Evolutionary conservation across 2,113 vertebrate species (phyloP).

Genomic region (Pluvialis apricaria): DNA sequence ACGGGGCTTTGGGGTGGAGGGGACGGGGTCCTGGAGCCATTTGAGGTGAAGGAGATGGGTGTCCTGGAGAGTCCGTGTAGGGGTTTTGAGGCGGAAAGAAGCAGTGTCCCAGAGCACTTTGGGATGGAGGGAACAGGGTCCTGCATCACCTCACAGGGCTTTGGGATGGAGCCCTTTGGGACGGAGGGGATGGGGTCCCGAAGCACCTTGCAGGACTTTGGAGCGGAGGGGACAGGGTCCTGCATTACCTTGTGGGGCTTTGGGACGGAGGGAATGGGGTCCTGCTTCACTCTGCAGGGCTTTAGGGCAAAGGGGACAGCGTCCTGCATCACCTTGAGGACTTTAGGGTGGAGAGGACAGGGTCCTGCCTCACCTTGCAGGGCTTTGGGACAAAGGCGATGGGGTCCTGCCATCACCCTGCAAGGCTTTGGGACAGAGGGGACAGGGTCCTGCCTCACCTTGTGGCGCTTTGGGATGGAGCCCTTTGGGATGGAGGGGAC

Average conservation of each 20-base stretch:
- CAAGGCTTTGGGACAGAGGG: neutral
- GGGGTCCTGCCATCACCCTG: neutral
- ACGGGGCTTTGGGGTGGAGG: fast-evolving
- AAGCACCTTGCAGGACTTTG: neutral
- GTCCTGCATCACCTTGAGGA: neutral
- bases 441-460: neutral
- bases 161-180: neutral
- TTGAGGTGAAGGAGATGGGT: neutral
- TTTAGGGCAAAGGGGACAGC: neutral
- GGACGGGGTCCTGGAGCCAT: neutral
- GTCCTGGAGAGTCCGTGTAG: neutral
- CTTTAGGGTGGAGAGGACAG: neutral
- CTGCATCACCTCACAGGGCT: neutral
- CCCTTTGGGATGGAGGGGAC: neutral
- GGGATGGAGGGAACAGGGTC: neutral
- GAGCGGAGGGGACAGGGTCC: neutral
- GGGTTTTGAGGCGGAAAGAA: neutral
- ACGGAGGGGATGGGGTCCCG: no score
- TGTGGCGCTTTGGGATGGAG: neutral
- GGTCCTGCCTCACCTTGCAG: fast-evolving
- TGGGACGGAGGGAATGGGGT: no score
- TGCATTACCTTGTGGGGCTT: fast-evolving
- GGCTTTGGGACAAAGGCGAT: no score
- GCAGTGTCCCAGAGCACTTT: neutral
- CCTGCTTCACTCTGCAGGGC: neutral